These are phyloP conservation scores for Bergia puertoricense DNA, from an alignment of 92 coral and sea anemone species.

Conservation along the genomic window DNA sequence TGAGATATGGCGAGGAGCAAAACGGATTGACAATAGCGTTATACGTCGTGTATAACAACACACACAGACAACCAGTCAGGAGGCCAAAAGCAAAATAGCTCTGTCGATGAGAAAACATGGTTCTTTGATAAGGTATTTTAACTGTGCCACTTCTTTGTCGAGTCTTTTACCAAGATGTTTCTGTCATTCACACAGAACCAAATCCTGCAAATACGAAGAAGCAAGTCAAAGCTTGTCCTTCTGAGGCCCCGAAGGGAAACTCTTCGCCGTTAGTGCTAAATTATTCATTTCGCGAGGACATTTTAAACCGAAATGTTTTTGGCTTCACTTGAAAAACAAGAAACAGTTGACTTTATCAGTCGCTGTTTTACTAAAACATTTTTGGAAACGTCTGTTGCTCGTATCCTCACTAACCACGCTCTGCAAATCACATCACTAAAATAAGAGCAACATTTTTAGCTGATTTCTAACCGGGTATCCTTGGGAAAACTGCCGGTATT, in stretches of 20 bases:
- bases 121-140: not conserved
- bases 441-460: not conserved
- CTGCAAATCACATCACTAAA: not conserved
- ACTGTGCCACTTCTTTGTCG: not conserved
- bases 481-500: not conserved
- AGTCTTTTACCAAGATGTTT: not conserved
- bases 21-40: not conserved
- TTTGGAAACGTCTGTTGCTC: not conserved
- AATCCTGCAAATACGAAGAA: not conserved
- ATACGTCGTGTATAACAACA: not conserved
- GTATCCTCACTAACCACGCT: not conserved
- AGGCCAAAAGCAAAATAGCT: not conserved
- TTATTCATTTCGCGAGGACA: constrained; percentile 8
- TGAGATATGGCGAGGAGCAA: too few relatives aligned
- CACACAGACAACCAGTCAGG: not conserved
- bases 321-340: not conserved
- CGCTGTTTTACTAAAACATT: not conserved
- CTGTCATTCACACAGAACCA: not conserved
- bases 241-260: not conserved
- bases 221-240: not conserved
- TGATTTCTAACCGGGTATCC: not conserved
- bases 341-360: not conserved
- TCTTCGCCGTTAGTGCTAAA: not conserved
- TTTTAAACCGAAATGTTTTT: not conserved
- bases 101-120: not conserved